Percentiles rank a stretch among this genome's conserved stretches.
Conservation (phyloP, 1,140 invertebrate genomes). For the Pogonognathellus flavescens region DNA sequence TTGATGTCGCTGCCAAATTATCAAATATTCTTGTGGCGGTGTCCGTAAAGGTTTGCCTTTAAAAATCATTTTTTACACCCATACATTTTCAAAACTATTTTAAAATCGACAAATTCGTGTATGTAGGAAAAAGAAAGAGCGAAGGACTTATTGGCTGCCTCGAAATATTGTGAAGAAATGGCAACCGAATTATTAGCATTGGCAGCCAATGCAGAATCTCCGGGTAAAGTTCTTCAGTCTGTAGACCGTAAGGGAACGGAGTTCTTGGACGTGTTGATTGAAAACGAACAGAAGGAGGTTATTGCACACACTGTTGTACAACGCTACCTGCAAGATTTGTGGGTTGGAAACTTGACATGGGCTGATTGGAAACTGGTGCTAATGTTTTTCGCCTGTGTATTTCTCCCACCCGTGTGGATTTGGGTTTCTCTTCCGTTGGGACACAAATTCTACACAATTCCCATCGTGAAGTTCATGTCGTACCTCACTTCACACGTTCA, state of each 20-base stretch:
- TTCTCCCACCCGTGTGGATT: constrained; percentile 96
- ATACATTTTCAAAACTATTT: no score
- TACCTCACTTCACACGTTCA: constrained; percentile 98
- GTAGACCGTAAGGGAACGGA: constrained; percentile 92
- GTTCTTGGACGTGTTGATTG: constrained; percentile 97
- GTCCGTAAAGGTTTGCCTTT: no score
- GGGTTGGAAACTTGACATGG: constrained; percentile 96
- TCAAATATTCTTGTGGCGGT: constrained; percentile 91
- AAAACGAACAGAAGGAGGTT: constrained; percentile 98
- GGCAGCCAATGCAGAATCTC: constrained; percentile 92
- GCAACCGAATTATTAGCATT: constrained; percentile 95
- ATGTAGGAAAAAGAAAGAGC: constrained; percentile 95
- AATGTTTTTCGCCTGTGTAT: constrained; percentile 90
- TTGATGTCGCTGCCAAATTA: constrained; percentile 97
- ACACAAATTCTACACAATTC: constrained; percentile 93
- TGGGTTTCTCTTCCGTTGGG: constrained; percentile 95
- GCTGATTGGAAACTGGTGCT: constrained; percentile 93
- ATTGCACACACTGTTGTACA: constrained; percentile 91
- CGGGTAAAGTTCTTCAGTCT: constrained; percentile 90
- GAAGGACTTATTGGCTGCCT: constrained; percentile 93
- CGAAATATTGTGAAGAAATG: constrained; percentile 90
- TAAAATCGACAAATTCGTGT: no score
- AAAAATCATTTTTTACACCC: no score
- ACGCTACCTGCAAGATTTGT: constrained; percentile 92
- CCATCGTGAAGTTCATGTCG: constrained; percentile 99